Evolutionary conservation across 2,113 vertebrate species (phyloP).

Genomic region (Dermatemys mawii): DNA sequence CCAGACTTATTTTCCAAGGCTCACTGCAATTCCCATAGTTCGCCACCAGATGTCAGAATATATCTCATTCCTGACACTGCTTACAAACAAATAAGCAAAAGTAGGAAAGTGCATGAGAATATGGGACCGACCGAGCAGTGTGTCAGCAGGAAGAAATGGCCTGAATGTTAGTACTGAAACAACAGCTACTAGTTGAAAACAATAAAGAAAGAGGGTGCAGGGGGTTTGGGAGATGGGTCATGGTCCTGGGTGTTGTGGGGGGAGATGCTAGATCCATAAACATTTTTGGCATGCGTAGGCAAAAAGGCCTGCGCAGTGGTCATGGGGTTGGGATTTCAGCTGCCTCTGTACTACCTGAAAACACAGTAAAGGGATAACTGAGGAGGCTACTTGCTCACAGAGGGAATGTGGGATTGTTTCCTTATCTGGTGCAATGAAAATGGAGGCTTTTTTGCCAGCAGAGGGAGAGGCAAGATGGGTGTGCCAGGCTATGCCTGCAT

Average conservation of each 20-base stretch:
- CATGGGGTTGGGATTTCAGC: background rate
- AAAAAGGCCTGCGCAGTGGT: background rate
- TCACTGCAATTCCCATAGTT: too few relatives aligned
- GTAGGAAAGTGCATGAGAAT: background rate
- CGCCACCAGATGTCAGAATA: too few relatives aligned
- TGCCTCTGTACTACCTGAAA: background rate
- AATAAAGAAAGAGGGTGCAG: background rate
- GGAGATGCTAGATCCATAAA: background rate
- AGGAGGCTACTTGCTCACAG: background rate
- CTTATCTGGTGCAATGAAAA: background rate
- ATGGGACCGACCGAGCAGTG: background rate
- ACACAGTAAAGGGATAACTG: background rate
- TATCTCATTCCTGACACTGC: too few relatives aligned
- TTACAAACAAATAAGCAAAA: background rate
- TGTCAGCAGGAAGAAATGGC: background rate
- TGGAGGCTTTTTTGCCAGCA: background rate
- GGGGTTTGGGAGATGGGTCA: background rate
- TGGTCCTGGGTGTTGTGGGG: background rate
- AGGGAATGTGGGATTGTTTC: background rate
- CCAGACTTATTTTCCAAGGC: too few relatives aligned
- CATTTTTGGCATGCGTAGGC: background rate
- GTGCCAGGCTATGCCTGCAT: background rate
- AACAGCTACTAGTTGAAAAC: background rate
- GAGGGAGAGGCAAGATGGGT: background rate
- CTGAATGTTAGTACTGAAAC: fast-evolving